phyloP scores from a whole-genome alignment of 2,797 vertebrate species.

The Lagorchestes hirsutus region DNA sequence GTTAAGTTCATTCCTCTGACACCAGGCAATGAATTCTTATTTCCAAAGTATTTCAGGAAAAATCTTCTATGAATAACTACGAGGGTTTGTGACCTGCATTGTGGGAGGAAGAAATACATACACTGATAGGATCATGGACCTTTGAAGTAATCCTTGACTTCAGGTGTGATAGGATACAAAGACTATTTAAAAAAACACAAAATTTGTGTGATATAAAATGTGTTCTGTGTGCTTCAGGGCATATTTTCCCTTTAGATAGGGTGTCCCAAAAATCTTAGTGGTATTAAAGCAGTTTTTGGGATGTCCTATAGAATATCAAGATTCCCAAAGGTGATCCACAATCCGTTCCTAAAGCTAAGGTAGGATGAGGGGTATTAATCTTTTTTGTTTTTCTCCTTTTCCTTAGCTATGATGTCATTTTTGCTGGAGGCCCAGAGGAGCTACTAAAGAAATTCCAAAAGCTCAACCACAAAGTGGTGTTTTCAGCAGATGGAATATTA shows the following conservation, averaged over 20 bases:
- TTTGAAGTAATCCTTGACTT: constrained; percentile 51
- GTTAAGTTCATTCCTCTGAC: background rate
- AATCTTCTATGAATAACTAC: background rate
- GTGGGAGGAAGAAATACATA: background rate
- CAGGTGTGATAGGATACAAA: background rate
- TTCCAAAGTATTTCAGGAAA: background rate
- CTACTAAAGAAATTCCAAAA: constrained; percentile 95
- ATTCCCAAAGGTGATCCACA: constrained; percentile 8
- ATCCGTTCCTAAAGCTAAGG: constrained; percentile 23
- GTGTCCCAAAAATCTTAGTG: background rate
- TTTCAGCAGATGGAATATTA: constrained; percentile 94
- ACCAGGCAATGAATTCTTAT: background rate
- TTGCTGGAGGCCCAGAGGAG: constrained; percentile 95
- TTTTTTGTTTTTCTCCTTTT: background rate
- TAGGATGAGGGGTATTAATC: background rate
- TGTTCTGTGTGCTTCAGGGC: background rate
- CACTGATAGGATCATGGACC: background rate
- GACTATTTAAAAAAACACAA: background rate
- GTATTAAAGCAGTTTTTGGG: background rate
- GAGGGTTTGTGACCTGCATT: background rate
- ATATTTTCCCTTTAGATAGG: background rate
- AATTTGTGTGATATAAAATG: background rate
- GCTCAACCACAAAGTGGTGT: constrained; percentile 93
- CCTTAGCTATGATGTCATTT: constrained; percentile 96
- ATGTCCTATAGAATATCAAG: background rate